Percentiles rank a stretch among this genome's conserved stretches.
Conservation (phyloP, 1,140 invertebrate species). For the Brachionus rubens region DNA sequence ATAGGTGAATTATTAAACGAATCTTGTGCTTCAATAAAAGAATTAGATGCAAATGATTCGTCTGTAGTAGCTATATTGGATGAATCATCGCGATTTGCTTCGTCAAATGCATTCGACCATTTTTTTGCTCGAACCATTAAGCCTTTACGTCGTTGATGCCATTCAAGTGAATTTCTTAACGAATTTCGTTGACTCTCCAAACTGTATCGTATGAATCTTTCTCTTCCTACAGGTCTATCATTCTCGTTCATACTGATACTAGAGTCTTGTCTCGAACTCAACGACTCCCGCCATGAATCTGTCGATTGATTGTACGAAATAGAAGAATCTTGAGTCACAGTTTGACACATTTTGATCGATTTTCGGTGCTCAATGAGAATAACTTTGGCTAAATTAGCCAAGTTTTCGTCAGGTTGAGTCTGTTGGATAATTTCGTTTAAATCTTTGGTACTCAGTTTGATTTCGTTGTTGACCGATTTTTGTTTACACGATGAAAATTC, state of each 20-base stretch:
- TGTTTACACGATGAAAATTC: slow-evolving; percentile 6
- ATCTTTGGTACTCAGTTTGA: neutral
- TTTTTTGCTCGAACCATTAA: slow-evolving; percentile 18
- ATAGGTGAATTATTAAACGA: neutral
- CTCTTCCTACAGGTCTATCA: neutral
- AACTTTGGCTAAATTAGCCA: slow-evolving; percentile 37
- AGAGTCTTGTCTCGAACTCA: slow-evolving; percentile 29
- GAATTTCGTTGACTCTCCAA: neutral
- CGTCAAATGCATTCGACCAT: slow-evolving; percentile 38
- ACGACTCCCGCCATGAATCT: slow-evolving; percentile 21
- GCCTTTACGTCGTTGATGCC: slow-evolving; percentile 4
- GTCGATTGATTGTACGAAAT: slow-evolving; percentile 20
- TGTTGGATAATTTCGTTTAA: slow-evolving; percentile 22
- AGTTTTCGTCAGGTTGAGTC: slow-evolving; percentile 16
- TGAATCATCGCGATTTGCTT: neutral
- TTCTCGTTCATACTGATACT: slow-evolving; percentile 14
- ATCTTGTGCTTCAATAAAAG: neutral
- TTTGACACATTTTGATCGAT: slow-evolving; percentile 17
- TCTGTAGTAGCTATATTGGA: neutral
- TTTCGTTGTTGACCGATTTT: neutral
- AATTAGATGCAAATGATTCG: slow-evolving; percentile 26
- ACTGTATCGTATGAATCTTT: neutral
- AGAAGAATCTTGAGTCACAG: slow-evolving; percentile 3
- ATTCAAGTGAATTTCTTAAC: slow-evolving; percentile 9
- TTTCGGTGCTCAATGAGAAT: slow-evolving; percentile 37